phyloP scores from a whole-genome alignment of 2,113 vertebrate species.

The Muntiacus reevesi region DNA sequence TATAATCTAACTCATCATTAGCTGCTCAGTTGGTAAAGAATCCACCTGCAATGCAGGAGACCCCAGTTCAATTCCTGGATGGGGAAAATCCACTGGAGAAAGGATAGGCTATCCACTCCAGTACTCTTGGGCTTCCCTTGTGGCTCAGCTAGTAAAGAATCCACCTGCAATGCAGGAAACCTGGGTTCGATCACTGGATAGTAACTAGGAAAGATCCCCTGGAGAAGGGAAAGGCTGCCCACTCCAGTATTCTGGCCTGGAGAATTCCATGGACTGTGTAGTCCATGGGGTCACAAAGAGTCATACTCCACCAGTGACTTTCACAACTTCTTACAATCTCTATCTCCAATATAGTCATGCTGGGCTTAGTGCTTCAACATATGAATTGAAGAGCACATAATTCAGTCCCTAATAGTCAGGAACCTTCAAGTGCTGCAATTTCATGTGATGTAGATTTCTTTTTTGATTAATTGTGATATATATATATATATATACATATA shows the following conservation, averaged over 20 bases:
- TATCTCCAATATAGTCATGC: not conserved
- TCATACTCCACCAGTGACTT: accelerated
- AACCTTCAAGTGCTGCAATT: not conserved
- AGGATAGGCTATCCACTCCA: not conserved
- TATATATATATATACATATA: not conserved
- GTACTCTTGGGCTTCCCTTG: not conserved
- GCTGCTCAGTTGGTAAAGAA: not conserved
- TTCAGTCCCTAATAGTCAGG: not conserved
- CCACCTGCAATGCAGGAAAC: not conserved
- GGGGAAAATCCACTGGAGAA: not conserved
- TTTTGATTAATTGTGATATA: not conserved
- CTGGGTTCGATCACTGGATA: not conserved
- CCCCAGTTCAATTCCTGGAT: accelerated
- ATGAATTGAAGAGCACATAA: not conserved
- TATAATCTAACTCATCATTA: not conserved
- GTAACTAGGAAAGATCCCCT: not conserved
- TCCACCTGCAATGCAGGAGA: not conserved
- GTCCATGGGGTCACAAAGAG: not conserved
- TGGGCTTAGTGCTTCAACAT: not conserved
- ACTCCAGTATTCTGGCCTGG: not conserved
- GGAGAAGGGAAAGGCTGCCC: not conserved
- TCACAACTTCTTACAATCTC: not conserved
- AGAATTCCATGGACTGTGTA: not conserved
- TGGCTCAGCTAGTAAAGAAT: not conserved
- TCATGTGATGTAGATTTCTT: not conserved